Base-by-base conservation (phyloP, 2,797 vertebrate genomes). In the Syngnathus acus region DNA sequence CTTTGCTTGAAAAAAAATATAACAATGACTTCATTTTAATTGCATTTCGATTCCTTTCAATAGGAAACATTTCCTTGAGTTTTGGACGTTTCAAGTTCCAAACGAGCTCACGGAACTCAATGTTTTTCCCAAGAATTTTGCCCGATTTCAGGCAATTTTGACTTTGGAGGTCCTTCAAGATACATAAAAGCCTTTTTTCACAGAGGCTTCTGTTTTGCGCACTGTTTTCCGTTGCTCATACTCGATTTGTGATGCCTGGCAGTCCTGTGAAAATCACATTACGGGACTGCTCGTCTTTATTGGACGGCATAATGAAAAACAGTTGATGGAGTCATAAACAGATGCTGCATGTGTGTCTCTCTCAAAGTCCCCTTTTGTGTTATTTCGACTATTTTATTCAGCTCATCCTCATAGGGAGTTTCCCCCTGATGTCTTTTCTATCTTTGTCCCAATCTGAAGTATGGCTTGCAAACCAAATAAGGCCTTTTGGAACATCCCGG, bases 391-490 rank as follows among this genome's bases (percentile, higher is more conserved):
- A 65, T 70, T 75, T 73, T 71, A 53, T 72, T 9, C 6, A 65
- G 55, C 71, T 23, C 5, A 69, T 75, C 64, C 70, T 79, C 75
- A 65, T 45, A 58, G 71, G 74, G 77, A 82, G 70, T 83, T 76
- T 73, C 77, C 69, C 71, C 23, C 26, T 17, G 14, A 57, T 9
- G 1, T 65, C 65, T 47, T 26, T 55, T 45, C 32, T 68, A 47
- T 70, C 69, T 77, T 39, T 68, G 69, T 38, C 43, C 16, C 65
- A 68, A 70, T 81, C 78, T 72, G 47, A 59, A 61, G 70, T 65
- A 39, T 64, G 69, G 84, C 78, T 82, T 63, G 62, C 65, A 84
- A 71, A 80, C 84, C 85, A 81, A 88, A 89, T 85, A 88, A 82
- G 85, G 83, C 78, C 62, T 68, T 42, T 71, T 75, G 74, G 82